Evolutionary conservation across 1,140 invertebrate species (phyloP).

Genomic region (Lepidurus packardi): DNA sequence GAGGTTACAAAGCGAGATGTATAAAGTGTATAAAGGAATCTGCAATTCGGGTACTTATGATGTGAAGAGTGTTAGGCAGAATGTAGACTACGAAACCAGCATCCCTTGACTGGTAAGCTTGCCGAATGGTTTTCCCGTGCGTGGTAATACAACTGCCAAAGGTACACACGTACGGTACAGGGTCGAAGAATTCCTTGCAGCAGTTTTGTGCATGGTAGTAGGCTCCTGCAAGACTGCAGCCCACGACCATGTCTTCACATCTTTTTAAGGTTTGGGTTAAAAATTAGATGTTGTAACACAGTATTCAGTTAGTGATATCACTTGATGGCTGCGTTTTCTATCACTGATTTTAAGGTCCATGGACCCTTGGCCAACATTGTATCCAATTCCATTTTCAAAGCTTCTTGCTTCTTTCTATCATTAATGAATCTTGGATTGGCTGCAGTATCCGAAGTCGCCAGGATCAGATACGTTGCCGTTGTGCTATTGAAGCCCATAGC

Average conservation of each 20-base stretch:
- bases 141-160: not conserved
- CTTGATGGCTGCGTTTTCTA: conserved; percentile 27
- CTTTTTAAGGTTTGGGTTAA: not conserved
- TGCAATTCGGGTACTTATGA: not conserved
- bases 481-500: conserved; percentile 29
- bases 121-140: not conserved
- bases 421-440: not conserved
- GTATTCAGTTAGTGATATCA: not conserved
- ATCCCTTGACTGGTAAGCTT: conserved; percentile 15
- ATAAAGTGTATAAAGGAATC: too few species aligned
- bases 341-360: conserved; percentile 6
- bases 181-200: conserved; percentile 19
- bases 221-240: not conserved
- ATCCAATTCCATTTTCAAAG: not conserved
- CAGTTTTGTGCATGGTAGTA: conserved; percentile 20
- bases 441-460: conserved; percentile 23
- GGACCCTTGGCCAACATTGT: not conserved
- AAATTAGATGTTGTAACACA: not conserved
- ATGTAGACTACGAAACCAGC: conserved; percentile 10
- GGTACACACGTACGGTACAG: not conserved
- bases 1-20: too few species aligned
- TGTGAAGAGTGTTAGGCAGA: conserved; percentile 21
- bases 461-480: conserved; percentile 27
- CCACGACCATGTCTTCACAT: conserved; percentile 24
- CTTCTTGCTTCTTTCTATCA: not conserved